Conservation (phyloP, 2,797 vertebrate species). For the Gymnopithys bicolor region DNA sequence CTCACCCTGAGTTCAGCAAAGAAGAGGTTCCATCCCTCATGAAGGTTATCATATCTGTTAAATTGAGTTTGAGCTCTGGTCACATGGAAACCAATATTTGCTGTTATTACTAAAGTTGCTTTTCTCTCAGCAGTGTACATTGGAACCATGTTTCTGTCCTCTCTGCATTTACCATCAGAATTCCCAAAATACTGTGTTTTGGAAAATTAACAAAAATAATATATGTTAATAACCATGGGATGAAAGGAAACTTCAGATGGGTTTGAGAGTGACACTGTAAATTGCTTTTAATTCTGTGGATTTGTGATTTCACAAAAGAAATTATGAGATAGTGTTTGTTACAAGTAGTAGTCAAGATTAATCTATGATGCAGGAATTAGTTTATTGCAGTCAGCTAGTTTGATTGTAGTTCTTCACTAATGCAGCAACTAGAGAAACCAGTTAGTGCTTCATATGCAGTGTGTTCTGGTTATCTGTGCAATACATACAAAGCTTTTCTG, state of each 20-base stretch:
- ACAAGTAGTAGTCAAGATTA: not conserved
- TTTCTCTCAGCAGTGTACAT: slow-evolving; percentile 9
- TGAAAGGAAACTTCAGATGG: not conserved
- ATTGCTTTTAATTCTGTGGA: not conserved
- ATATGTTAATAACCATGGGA: not conserved
- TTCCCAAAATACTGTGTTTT: slow-evolving; percentile 8
- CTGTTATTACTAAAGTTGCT: not conserved
- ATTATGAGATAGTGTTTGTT: not conserved
- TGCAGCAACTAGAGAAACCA: not conserved
- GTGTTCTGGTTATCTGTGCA: not conserved
- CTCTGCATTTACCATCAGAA: slow-evolving; percentile 6
- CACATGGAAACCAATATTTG: not conserved
- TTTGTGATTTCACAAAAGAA: slow-evolving; percentile 22
- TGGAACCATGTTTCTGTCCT: slow-evolving; percentile 10
- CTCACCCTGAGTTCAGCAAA: not conserved
- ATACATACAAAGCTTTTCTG: not conserved
- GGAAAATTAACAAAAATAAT: slow-evolving; percentile 49
- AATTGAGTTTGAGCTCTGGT: slow-evolving; percentile 22
- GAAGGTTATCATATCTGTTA: not conserved
- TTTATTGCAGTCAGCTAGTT: not conserved
- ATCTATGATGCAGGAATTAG: not conserved
- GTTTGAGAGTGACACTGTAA: slow-evolving; percentile 12
- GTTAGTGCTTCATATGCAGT: not conserved
- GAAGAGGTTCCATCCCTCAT: not conserved
- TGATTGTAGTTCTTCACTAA: not conserved